phyloP scores from a whole-genome alignment of 2,888 invertebrate species.

The Silvanus unidentatus region DNA sequence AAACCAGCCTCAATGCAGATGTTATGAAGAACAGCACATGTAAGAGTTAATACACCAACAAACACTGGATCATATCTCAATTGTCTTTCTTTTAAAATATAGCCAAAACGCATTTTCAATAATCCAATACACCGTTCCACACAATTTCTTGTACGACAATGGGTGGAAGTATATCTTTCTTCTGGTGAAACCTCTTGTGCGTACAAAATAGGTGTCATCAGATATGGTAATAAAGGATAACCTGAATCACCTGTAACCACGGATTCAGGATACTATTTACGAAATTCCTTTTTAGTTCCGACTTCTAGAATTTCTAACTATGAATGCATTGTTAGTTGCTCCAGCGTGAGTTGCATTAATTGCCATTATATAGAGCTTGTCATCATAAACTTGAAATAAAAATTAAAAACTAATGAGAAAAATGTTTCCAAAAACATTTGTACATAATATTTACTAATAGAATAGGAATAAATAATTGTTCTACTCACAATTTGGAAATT shows the following conservation, averaged over 20 bases:
- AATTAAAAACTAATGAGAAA: neutral
- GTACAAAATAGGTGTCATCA: constrained; percentile 11
- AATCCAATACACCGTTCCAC: constrained; percentile 13
- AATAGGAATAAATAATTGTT: neutral
- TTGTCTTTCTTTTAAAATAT: constrained; percentile 9
- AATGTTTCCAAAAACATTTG: neutral
- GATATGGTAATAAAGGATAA: constrained; percentile 10
- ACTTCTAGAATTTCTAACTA: constrained; percentile 4
- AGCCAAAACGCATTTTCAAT: constrained; percentile 12
- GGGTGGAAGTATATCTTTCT: constrained; percentile 1
- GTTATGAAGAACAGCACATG: constrained; percentile 9
- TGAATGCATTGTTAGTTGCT: neutral
- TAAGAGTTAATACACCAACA: constrained; percentile 7
- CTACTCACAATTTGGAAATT: constrained; percentile 5
- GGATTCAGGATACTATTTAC: neutral
- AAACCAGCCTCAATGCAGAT: too few species aligned
- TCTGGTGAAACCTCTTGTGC: constrained; percentile 7
- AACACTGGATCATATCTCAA: constrained; percentile 8
- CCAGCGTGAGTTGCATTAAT: neutral
- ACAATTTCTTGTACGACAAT: constrained; percentile 8
- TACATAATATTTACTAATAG: neutral
- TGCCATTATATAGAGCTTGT: neutral
- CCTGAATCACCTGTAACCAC: constrained; percentile 12
- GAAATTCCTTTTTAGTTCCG: neutral
- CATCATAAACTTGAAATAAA: neutral